A percentile compares a stretch with the other conserved stretches of the same genome.
These are phyloP conservation scores for Plectrocnemia conspersa DNA, from an alignment of 1,140 invertebrate genomes.

Conservation along the genomic window DNA sequence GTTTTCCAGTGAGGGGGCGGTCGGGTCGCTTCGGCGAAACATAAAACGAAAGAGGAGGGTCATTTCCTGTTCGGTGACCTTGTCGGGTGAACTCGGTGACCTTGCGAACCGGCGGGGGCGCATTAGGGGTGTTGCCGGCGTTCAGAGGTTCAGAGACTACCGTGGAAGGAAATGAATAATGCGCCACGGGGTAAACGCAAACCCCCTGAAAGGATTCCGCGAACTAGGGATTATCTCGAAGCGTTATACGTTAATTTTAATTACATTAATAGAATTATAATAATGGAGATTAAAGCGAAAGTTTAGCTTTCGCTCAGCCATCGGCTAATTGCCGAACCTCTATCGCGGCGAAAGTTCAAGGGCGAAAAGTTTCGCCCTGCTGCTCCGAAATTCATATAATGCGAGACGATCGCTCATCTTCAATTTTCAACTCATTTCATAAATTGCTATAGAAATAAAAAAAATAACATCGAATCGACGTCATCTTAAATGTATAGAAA, in stretches of 20 bases:
- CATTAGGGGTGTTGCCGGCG: constrained; percentile 7
- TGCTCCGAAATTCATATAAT: no score
- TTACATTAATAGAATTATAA: constrained; percentile 16
- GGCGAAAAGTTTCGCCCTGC: no score
- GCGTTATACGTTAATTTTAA: constrained; percentile 11
- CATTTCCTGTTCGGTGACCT: neutral
- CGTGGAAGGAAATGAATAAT: constrained; percentile 19
- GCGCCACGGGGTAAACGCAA: constrained; percentile 7
- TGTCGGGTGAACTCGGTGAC: constrained; percentile 12
- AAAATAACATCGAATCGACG: neutral
- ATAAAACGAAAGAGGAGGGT: neutral
- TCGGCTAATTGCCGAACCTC: no score
- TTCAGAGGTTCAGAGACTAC: neutral
- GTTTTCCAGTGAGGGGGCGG: neutral
- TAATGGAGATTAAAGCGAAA: constrained; percentile 1
- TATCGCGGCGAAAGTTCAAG: no score
- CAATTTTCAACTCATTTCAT: neutral
- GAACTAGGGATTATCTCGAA: constrained; percentile 9
- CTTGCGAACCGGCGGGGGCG: constrained; percentile 11
- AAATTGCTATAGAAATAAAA: neutral
- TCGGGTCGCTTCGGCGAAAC: neutral
- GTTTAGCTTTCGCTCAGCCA: neutral
- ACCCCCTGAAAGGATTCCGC: constrained; percentile 9
- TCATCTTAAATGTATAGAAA: neutral
- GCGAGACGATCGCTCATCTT: neutral